These are phyloP conservation scores for Pammene fasciana DNA, from an alignment of 2,888 invertebrate genomes.

Conservation along the genomic window DNA sequence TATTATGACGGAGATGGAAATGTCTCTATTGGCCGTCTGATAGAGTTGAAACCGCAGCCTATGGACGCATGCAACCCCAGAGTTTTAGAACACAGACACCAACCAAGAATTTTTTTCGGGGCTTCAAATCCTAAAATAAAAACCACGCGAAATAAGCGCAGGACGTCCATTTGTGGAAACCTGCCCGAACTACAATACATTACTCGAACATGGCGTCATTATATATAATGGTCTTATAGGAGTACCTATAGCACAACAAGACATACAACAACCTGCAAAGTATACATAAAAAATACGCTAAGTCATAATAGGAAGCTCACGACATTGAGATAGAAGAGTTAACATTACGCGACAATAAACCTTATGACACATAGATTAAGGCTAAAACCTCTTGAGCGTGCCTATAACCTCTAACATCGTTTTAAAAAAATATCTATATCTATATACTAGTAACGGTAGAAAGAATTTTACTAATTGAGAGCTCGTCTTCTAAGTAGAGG, in stretches of 20 bases:
- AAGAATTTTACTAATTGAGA: constrained; percentile 65
- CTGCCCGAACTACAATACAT: too few relatives aligned
- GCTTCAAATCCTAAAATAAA: too few relatives aligned
- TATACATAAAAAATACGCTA: constrained; percentile 23
- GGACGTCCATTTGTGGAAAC: too few relatives aligned
- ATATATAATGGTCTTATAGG: too few relatives aligned
- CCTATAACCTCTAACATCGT: constrained; percentile 53
- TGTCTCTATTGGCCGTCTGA: too few relatives aligned
- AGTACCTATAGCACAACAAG: constrained; percentile 12
- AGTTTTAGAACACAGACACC: too few relatives aligned
- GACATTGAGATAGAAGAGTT: constrained; percentile 46
- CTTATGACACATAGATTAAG: constrained; percentile 54
- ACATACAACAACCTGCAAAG: constrained; percentile 19
- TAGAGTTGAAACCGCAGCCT: too few relatives aligned
- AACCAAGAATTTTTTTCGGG: too few relatives aligned
- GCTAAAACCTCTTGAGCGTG: constrained; percentile 70
- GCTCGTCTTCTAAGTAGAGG: constrained; percentile 49
- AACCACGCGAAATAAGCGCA: too few relatives aligned
- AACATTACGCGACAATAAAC: constrained; percentile 45
- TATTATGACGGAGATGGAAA: too few relatives aligned
- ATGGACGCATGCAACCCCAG: too few relatives aligned
- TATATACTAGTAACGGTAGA: constrained; percentile 56
- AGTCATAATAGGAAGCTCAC: constrained; percentile 45
- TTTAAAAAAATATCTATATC: constrained; percentile 69
- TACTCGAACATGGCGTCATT: too few relatives aligned